Base-by-base conservation (phyloP, 2,888 invertebrate genomes). In the Nebria brevicollis region DNA sequence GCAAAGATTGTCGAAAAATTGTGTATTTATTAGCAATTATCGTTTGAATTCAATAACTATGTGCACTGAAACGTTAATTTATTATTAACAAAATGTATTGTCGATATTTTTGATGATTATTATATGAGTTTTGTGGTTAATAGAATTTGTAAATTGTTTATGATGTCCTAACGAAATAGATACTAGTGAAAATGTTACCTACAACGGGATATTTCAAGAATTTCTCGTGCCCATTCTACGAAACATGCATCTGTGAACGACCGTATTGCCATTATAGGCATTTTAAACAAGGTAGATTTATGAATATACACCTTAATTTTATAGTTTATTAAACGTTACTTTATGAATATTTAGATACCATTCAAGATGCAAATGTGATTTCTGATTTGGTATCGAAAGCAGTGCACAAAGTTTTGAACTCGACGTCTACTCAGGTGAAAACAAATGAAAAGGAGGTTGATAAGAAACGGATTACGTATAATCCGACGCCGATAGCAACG, bases 221-320 rank as follows among this genome's bases (percentile, higher is more conserved):
- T 66, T 72, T 77, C 26, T 77, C 72, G 42, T 81, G 81, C 73
- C 81, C 81, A 20, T 81, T 81, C 73, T 81, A 81, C 65, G 81
- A 81, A 64, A 66, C 77, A 54, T 81, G 81, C 66, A 81, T 81
- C 72, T 81, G 81, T 42, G 81, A 81, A 73, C 76, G 81, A n/a
- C 81, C 81, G 66, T 81, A 81, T 73, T 81, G 81, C 65, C 81
- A 81, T 66, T 81, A 77, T 34, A 76, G 77, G 54, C 81, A 81
- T 77, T 42, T 73, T 15, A 81, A 81, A 73, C 72, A 66, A 41
- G 81, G 81, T 81, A 81, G 11, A 13, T 8, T 72, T 20, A 25
- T 72, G 7, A 15, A 26, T 41, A 26, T 34, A 20, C 20, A 20
- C 20, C 20, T 20, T 20, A 1, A 20, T 73, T 41, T 73, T 26